Percentiles rank a stretch among this genome's conserved stretches.
These are phyloP conservation scores for Torymus tubicola DNA, from an alignment of 2,888 invertebrate genomes.

Conservation along the genomic window DNA sequence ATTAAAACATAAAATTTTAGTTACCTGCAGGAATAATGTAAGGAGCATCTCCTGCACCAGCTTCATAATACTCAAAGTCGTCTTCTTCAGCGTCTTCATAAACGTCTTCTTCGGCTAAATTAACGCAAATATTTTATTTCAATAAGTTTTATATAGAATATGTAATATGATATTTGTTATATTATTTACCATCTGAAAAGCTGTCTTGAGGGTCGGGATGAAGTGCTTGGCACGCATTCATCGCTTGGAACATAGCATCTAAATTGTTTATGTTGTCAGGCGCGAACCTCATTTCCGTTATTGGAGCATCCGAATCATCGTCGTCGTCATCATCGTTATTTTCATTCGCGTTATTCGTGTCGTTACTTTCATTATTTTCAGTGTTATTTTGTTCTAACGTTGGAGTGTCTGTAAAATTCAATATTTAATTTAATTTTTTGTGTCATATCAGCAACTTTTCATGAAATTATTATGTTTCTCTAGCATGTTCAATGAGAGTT, in stretches of 20 bases:
- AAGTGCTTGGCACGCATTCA: slow-evolving; percentile 87
- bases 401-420: slow-evolving; percentile 31
- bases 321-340: slow-evolving; percentile 74
- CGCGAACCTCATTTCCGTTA: slow-evolving; percentile 85
- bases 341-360: slow-evolving; percentile 44
- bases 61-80: slow-evolving; percentile 75
- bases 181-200: slow-evolving; percentile 75
- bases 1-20: slow-evolving; percentile 4
- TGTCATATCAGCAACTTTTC: not conserved
- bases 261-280: slow-evolving; percentile 82
- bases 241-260: slow-evolving; percentile 84
- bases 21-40: slow-evolving; percentile 72
- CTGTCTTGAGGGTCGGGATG: slow-evolving; percentile 87
- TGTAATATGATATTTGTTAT: not conserved
- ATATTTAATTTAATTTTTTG: slow-evolving; percentile 2
- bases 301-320: slow-evolving; percentile 78
- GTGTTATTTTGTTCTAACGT: slow-evolving; percentile 35
- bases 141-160: not conserved
- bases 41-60: slow-evolving; percentile 75
- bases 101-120: slow-evolving; percentile 77
- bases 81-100: slow-evolving; percentile 77
- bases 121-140: not conserved
- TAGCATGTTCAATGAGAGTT: not conserved
- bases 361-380: slow-evolving; percentile 27
- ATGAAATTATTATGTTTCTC: not conserved